These are phyloP conservation scores for Melieria picta DNA, from an alignment of 2,888 invertebrate species.

Conservation along the genomic window DNA sequence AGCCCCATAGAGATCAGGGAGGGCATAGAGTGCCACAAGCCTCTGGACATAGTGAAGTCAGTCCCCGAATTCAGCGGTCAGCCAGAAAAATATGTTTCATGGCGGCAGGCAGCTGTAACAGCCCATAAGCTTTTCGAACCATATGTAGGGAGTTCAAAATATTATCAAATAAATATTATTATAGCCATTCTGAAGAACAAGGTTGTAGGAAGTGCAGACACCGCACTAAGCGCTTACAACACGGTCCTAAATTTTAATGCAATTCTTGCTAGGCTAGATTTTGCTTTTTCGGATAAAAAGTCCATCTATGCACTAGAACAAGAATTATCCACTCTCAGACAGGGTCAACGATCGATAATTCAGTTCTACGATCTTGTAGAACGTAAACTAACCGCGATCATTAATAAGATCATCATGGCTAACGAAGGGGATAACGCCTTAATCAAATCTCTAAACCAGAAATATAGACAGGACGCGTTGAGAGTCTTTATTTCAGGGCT, in stretches of 20 bases:
- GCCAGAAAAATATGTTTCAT: slow-evolving; percentile 21
- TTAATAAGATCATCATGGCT: neutral
- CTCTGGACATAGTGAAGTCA: neutral
- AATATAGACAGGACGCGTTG: too few relatives aligned
- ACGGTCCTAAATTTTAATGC: slow-evolving; percentile 25
- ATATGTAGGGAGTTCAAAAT: slow-evolving; percentile 35
- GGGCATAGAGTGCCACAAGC: too few relatives aligned
- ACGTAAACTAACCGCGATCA: too few relatives aligned
- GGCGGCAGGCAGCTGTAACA: slow-evolving; percentile 33
- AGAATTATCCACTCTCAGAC: neutral
- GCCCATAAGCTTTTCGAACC: slow-evolving; percentile 30
- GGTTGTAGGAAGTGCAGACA: slow-evolving; percentile 28
- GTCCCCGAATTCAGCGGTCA: neutral
- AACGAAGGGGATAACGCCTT: neutral
- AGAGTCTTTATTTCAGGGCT: too few relatives aligned
- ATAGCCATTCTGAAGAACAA: slow-evolving; percentile 33
- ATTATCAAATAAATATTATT: too few relatives aligned
- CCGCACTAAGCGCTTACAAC: slow-evolving; percentile 14
- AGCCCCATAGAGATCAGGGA: too few relatives aligned
- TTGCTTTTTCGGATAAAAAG: slow-evolving; percentile 8
- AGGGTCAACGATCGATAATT: too few relatives aligned
- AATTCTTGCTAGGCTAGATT: slow-evolving; percentile 25
- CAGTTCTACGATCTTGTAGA: too few relatives aligned
- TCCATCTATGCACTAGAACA: neutral
- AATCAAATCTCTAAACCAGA: too few relatives aligned